phyloP scores from a whole-genome alignment of 2,797 vertebrate genomes.

The Cossypha dichroa region DNA sequence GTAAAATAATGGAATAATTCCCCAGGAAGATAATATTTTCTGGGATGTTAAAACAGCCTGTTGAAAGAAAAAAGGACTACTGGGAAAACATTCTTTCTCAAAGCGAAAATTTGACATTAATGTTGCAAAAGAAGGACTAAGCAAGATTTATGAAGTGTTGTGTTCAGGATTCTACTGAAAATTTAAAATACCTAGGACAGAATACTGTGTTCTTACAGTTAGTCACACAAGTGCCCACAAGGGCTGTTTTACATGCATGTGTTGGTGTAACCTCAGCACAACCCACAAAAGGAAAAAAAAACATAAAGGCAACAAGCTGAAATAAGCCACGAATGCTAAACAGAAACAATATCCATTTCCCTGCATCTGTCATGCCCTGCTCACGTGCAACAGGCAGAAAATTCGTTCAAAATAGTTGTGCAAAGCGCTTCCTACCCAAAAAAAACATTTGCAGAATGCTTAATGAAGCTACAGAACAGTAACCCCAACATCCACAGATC shows the following conservation, averaged over 20 bases:
- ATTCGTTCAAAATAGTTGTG: neutral
- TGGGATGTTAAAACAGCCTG: neutral
- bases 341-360: neutral
- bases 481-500: neutral
- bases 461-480: neutral
- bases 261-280: constrained; percentile 15
- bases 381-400: neutral
- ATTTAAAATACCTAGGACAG: neutral
- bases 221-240: neutral
- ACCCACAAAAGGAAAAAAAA: neutral
- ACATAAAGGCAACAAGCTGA: neutral
- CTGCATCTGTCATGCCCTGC: neutral
- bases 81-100: neutral
- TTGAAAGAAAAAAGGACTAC: neutral
- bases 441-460: neutral
- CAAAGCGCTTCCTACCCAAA: neutral
- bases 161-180: neutral
- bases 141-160: neutral
- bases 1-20: constrained; percentile 14
- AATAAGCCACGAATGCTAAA: constrained; percentile 7
- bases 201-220: neutral
- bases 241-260: neutral
- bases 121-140: neutral
- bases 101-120: neutral
- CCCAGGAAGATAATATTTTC: constrained; percentile 1